Base-by-base conservation (phyloP, 2,113 vertebrate species). In the Pelecanoides urinatrix region DNA sequence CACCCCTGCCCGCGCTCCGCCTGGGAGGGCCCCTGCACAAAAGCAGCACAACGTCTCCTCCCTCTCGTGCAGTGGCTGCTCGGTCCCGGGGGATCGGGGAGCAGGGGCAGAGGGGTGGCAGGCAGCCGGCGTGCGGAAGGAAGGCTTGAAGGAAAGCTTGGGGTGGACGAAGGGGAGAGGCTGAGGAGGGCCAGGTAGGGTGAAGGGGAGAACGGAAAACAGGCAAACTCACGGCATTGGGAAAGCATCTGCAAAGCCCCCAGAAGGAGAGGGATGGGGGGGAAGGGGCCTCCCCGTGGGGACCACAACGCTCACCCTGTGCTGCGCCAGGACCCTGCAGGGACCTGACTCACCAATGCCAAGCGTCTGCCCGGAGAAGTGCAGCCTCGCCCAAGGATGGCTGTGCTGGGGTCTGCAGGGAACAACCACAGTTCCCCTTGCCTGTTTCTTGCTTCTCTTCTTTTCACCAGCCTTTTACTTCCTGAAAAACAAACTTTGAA, bases 351-450 rank as follows among this genome's bases (percentile, higher is more conserved):
- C 66, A 9, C 40, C 18, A 10, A 3, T 9, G 27, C 34, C 40
- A 2, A 0, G 5, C 2, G 3, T 34, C 56, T 27, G 62, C 53
- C 50, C 16, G 3, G 45, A 8, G 65, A 29, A 9, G 50, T 0
- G 26, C 50, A 30, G 76, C 50, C 53, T n/a, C 6, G 36, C 47
- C 49, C 4, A 1, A n/a, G 68, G 38, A 14, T 0, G 3, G 70
- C 40, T 27, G 42, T 16, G 59, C 83, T 17, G 25, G 26, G 56
- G 21, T 18, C 52, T 47, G 82, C 53, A 65, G 89, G 38, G 58
- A 86, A 23, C 20, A 44, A 19, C 58, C 30, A 8, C 63, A 11
- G 26, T 10, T 56, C 42, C 34, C 14, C 26, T 16, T 40, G 29
- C 36, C 73, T 3, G 9, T 10, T 56, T 55, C 61, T 49, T 16